Conservation (phyloP, 2,888 invertebrate species). For the Xestia c-nigrum region DNA sequence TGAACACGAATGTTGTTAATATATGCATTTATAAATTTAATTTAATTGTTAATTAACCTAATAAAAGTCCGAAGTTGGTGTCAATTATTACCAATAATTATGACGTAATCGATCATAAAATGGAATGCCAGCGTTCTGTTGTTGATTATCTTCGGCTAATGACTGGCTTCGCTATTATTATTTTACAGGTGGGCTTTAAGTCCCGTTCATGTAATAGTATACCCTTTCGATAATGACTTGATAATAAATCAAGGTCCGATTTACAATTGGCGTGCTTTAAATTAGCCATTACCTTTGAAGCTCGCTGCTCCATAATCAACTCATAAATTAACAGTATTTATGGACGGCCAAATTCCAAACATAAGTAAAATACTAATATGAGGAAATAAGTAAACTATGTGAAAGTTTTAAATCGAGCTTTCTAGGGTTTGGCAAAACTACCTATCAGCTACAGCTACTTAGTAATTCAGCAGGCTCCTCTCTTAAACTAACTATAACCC, state of each 20-base stretch:
- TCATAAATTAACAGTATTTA: constrained; percentile 27
- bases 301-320: constrained; percentile 26
- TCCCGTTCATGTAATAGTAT: constrained; percentile 60
- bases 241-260: constrained; percentile 65
- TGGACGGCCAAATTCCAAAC: neutral
- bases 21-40: neutral
- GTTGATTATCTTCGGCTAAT: constrained; percentile 59
- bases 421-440: neutral
- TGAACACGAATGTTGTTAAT: constrained; percentile 21
- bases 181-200: constrained; percentile 50
- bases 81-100: constrained; percentile 43
- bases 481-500: neutral
- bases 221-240: constrained; percentile 62
- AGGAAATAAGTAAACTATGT: neutral
- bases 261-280: constrained; percentile 58
- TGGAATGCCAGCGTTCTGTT: constrained; percentile 36
- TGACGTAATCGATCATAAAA: constrained; percentile 56
- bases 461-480: neutral
- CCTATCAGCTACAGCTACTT: neutral
- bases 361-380: neutral
- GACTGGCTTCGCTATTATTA: constrained; percentile 56
- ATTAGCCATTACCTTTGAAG: constrained; percentile 52
- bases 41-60: constrained; percentile 24
- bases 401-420: constrained; percentile 5
- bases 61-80: constrained; percentile 19